A percentile compares a stretch with the other conserved stretches of the same genome.
These are phyloP conservation scores for Pterois miles DNA, from an alignment of 2,797 vertebrate genomes.

Conservation along the genomic window DNA sequence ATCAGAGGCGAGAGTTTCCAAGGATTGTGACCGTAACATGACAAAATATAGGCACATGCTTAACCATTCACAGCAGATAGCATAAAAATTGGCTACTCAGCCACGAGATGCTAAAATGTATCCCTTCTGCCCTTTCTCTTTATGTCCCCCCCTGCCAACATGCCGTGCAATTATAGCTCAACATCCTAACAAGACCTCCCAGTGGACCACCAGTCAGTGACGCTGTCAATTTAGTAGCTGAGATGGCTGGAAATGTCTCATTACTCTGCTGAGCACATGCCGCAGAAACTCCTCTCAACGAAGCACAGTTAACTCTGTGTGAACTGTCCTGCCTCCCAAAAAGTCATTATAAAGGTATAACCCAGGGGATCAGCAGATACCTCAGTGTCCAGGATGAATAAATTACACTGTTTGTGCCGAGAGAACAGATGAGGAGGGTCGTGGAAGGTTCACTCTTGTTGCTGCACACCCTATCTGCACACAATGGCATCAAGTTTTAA, in stretches of 20 bases:
- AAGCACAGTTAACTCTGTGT: constrained; percentile 40
- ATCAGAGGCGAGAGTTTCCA: constrained; percentile 28
- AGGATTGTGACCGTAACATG: constrained; percentile 3
- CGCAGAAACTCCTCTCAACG: constrained; percentile 41
- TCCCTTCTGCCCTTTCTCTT: constrained; percentile 52
- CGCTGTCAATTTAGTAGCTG: constrained; percentile 68
- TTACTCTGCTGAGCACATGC: constrained; percentile 64
- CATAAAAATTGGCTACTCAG: not conserved
- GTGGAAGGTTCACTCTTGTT: constrained; percentile 5
- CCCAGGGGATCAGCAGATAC: constrained; percentile 45
- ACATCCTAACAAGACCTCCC: constrained; percentile 78
- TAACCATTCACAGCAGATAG: not conserved
- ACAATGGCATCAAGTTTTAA: constrained; percentile 1
- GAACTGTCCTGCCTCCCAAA: constrained; percentile 40
- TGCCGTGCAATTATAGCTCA: constrained; percentile 73
- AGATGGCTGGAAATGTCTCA: constrained; percentile 74
- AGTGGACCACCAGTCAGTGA: constrained; percentile 64
- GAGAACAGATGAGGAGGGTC: constrained; percentile 22
- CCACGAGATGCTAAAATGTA: constrained; percentile 13
- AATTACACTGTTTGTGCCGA: constrained; percentile 47
- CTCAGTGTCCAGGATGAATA: constrained; percentile 49
- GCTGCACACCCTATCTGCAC: not conserved
- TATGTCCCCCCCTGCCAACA: constrained; percentile 40
- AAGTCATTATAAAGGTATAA: constrained; percentile 67
- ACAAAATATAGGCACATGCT: constrained; percentile 2